Base-by-base conservation (phyloP, 2,888 invertebrate genomes). In the Abrostola triplasia region DNA sequence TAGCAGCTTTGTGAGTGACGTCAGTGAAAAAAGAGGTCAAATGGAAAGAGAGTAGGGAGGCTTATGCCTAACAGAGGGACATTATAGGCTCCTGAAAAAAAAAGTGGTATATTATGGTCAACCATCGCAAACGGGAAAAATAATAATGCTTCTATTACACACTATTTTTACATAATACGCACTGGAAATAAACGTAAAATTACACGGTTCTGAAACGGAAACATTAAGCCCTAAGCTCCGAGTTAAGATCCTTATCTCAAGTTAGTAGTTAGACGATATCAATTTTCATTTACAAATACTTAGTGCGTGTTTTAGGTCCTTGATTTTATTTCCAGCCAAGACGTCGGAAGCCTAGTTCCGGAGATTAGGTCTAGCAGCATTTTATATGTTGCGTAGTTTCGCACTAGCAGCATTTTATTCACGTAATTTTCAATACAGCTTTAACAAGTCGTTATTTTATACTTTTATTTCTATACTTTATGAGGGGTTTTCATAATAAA, bases 241-340 rank as follows among this genome's bases (percentile, higher is more conserved):
- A 47, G 5, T 47, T 13, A 47, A 9, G 44, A 47, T 47, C 8
- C 13, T 9, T 13, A 47, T 47, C 44, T 47, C 5, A 8, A 9
- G 24, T 47, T 47, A 47, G 9, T 47, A 47, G 6, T 47, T 13
- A 47, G 24, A 24, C 24, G 24, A 59, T 36, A 48, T 49, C 41
- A 36, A 10, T 55, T 64, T 56, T 49, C 7, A 36, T 40, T 24
- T 49, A 35, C 6, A 38, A 59, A 55, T 41, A 40, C 11, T 52
- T 36, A 49, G 49, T 50, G 48, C 57, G 57, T 71, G 57, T 56
- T 53, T 56, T 53, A 42, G 51, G 37, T n/a, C 59, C 59, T 52
- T 62, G 47, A 40, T 47, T 47, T 42, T 42, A 42, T 5, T 42
- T 47, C 24, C 5, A 9, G 13, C 13, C 36, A 44, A 6, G 47